Evolutionary conservation across 2,113 vertebrate species (phyloP).

Genomic region (Vulpes ferrilata): DNA sequence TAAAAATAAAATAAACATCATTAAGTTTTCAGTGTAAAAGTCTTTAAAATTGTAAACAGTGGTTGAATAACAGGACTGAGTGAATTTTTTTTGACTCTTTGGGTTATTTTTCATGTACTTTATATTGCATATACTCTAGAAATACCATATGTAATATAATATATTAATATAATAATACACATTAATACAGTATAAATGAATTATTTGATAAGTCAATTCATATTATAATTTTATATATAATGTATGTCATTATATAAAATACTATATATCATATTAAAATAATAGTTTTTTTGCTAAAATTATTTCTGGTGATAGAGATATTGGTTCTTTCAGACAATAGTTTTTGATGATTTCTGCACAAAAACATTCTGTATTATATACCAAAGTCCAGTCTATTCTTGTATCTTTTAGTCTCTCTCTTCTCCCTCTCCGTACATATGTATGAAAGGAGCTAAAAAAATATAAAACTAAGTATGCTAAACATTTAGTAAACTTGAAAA

Average conservation of each 20-base stretch:
- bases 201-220: background rate
- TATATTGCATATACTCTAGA: background rate
- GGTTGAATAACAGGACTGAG: background rate
- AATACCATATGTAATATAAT: background rate
- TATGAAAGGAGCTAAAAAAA: conserved; percentile 28
- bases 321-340: conserved; percentile 15
- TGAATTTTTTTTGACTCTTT: background rate
- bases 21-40: background rate
- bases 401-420: background rate
- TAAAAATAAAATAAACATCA: background rate
- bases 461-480: background rate
- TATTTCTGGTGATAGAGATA: background rate
- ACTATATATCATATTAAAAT: background rate
- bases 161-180: background rate
- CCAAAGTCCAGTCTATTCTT: background rate
- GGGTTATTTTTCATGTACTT: background rate
- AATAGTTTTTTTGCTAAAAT: background rate
- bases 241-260: conserved; percentile 38
- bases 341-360: conserved; percentile 37
- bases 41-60: conserved; percentile 17
- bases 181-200: background rate
- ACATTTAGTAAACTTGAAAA: conserved; percentile 26
- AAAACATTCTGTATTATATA: background rate
- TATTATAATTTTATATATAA: background rate
- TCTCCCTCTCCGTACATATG: background rate